Conservation (phyloP, 2,113 vertebrate species). For the Corvus moneduloides region DNA sequence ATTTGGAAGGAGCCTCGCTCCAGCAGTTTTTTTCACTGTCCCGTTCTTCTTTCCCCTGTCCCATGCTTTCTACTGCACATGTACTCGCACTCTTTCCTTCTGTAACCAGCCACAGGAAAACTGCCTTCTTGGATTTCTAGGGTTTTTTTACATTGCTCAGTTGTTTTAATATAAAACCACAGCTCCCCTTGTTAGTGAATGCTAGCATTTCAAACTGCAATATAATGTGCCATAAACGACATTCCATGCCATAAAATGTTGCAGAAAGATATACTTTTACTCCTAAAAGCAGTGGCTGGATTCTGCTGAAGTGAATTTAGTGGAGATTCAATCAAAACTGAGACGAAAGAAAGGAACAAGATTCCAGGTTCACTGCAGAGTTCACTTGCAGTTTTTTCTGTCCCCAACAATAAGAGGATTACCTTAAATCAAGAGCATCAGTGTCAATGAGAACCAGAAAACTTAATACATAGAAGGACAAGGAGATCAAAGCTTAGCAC, state of each 20-base stretch:
- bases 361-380: constrained; percentile 53
- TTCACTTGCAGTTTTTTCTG: constrained; percentile 57
- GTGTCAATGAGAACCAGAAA: constrained; percentile 72
- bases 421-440: constrained; percentile 76
- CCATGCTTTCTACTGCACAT: background rate
- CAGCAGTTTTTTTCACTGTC: background rate
- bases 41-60: background rate
- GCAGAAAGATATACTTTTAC: constrained; percentile 73
- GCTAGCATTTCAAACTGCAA: constrained; percentile 52
- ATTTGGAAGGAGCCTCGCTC: background rate
- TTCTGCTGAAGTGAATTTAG: constrained; percentile 59
- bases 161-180: constrained; percentile 30
- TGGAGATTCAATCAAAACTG: constrained; percentile 52
- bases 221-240: constrained; percentile 65
- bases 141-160: background rate
- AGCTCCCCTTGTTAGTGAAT: constrained; percentile 23
- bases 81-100: background rate
- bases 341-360: constrained; percentile 46
- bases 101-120: constrained; percentile 6
- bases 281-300: constrained; percentile 54
- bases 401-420: constrained; percentile 35
- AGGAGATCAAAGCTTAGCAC: constrained; percentile 80
- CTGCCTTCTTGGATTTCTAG: background rate
- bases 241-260: constrained; percentile 71
- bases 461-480: constrained; percentile 63